Percentiles rank a stretch among this genome's conserved stretches.
Evolutionary conservation across 1,140 invertebrate genomes (phyloP).

Genomic region (Neoseiulus cucumeris): DNA sequence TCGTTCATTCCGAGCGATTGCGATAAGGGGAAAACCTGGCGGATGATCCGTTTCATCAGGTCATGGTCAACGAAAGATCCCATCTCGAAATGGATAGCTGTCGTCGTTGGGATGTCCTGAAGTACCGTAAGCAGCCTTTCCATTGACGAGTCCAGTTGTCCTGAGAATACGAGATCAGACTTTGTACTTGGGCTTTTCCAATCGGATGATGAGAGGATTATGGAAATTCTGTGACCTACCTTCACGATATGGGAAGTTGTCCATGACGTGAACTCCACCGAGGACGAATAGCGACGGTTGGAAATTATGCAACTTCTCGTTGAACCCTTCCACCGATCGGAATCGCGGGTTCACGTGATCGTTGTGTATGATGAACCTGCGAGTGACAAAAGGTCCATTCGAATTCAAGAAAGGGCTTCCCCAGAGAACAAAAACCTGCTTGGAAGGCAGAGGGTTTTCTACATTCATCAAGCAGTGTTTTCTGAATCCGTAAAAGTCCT

Average conservation of each 20-base stretch:
- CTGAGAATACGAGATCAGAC: too few species aligned
- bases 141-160: constrained; percentile 42
- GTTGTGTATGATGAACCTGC: constrained; percentile 59
- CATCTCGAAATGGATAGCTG: constrained; percentile 60
- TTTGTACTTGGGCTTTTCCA: too few species aligned
- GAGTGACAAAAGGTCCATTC: constrained; percentile 15
- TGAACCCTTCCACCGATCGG: constrained; percentile 48
- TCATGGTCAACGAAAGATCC: constrained; percentile 55
- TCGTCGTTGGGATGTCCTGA: background rate
- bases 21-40: constrained; percentile 46
- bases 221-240: too few species aligned
- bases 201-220: too few species aligned
- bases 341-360: constrained; percentile 57
- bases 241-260: constrained; percentile 50
- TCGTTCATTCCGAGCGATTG: constrained; percentile 82
- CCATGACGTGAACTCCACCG: constrained; percentile 73
- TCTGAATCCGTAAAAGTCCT: too few species aligned
- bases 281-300: constrained; percentile 50
- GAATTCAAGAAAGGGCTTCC: too few species aligned
- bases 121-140: constrained; percentile 42
- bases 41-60: constrained; percentile 42
- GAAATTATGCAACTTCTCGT: constrained; percentile 39
- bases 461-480: too few species aligned
- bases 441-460: too few species aligned
- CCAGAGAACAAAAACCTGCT: constrained; percentile 8